phyloP scores from a whole-genome alignment of 2,888 invertebrate genomes.

The Molanna angustata region DNA sequence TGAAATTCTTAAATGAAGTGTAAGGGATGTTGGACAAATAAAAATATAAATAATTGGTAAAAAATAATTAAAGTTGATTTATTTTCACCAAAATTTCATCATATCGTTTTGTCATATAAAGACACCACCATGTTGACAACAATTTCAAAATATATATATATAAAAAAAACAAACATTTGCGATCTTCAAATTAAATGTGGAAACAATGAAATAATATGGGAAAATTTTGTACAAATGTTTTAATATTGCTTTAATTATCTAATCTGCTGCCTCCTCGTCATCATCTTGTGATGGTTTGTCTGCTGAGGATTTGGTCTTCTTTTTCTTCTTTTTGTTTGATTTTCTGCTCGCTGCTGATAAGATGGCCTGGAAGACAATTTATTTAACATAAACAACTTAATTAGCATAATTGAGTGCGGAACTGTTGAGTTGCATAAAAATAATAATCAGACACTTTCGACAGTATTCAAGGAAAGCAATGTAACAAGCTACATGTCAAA shows the following conservation, averaged over 20 bases:
- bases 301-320: constrained; percentile 70
- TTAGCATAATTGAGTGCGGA: no score
- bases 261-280: constrained; percentile 43
- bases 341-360: constrained; percentile 76
- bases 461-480: no score
- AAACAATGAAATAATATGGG: constrained; percentile 4
- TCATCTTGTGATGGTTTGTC: constrained; percentile 59
- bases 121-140: neutral
- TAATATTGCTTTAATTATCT: constrained; percentile 17
- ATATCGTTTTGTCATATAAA: constrained; percentile 8
- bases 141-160: no score
- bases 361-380: constrained; percentile 59
- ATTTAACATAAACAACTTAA: no score
- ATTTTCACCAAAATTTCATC: constrained; percentile 11
- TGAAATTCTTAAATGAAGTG: no score
- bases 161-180: constrained; percentile 14
- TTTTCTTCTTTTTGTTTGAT: constrained; percentile 88
- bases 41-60: constrained; percentile 7
- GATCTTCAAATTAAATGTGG: no score
- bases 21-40: no score
- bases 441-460: no score
- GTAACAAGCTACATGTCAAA: no score
- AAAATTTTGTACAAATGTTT: constrained; percentile 21
- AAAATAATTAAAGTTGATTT: constrained; percentile 20
- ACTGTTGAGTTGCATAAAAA: no score